Conservation (phyloP, 2,113 vertebrate species). For the Petroica traversi region DNA sequence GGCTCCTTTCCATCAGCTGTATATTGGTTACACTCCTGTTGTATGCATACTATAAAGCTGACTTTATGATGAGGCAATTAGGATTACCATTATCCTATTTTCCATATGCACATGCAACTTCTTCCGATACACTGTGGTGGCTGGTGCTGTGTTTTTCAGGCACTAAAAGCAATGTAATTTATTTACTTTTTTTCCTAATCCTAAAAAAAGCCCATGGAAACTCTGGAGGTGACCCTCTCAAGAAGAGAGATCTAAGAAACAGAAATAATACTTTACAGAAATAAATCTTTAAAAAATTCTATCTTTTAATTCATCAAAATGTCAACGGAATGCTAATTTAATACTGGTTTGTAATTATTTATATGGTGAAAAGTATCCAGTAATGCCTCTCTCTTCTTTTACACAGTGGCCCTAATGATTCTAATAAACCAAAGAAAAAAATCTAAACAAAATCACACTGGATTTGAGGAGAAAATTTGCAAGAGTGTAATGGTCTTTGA, state of each 20-base stretch:
- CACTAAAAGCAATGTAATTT: neutral
- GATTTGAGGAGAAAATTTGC: neutral
- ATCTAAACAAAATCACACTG: neutral
- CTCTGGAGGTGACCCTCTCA: neutral
- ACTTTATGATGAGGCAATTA: neutral
- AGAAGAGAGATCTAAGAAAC: neutral
- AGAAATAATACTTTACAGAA: neutral
- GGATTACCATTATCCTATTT: neutral
- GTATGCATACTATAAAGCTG: neutral
- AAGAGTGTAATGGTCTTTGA: neutral
- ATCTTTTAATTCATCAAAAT: neutral
- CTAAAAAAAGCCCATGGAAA: neutral
- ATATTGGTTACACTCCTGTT: neutral
- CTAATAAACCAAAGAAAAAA: neutral
- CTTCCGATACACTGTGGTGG: neutral
- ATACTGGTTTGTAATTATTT: neutral
- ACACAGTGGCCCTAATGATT: neutral
- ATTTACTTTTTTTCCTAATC: neutral
- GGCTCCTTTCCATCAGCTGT: neutral
- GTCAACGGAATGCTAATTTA: neutral
- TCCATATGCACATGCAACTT: neutral
- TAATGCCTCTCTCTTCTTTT: neutral
- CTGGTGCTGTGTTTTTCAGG: neutral
- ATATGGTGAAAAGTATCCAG: neutral
- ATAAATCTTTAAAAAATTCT: neutral